These are phyloP conservation scores for Hippoglossus hippoglossus DNA, from an alignment of 2,797 vertebrate genomes.

Conservation along the genomic window DNA sequence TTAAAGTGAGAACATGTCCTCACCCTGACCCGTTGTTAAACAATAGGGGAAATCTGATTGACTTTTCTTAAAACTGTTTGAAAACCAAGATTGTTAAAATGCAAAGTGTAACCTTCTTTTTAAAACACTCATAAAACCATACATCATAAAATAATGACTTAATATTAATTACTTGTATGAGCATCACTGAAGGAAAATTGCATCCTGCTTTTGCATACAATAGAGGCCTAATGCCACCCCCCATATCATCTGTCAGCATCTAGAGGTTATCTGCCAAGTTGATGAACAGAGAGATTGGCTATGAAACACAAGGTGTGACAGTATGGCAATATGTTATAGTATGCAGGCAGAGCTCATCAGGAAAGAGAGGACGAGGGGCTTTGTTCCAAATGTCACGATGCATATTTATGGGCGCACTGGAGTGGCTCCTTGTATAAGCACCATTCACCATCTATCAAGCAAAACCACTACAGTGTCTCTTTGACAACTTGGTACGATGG, in stretches of 20 bases:
- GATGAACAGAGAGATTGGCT: slow-evolving; percentile 85
- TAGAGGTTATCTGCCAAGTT: slow-evolving; percentile 83
- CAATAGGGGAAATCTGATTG: slow-evolving; percentile 32
- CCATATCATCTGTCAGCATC: slow-evolving; percentile 82
- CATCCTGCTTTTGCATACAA: slow-evolving; percentile 69
- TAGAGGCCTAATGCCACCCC: slow-evolving; percentile 65
- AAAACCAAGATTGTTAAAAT: slow-evolving; percentile 20
- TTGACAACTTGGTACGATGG: slow-evolving; percentile 77
- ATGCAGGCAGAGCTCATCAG: slow-evolving; percentile 85
- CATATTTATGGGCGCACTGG: slow-evolving; percentile 88
- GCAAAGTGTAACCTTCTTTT: slow-evolving; percentile 10
- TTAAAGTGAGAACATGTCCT: slow-evolving; percentile 38
- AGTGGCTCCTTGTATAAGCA: slow-evolving; percentile 86
- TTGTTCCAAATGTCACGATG: slow-evolving; percentile 91
- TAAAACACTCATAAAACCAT: slow-evolving; percentile 39
- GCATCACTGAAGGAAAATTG: slow-evolving; percentile 56
- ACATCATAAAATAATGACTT: slow-evolving; percentile 51
- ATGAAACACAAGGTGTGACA: slow-evolving; percentile 86
- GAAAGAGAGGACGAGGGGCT: slow-evolving; percentile 86
- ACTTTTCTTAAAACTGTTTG: slow-evolving; percentile 33
- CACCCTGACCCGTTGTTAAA: slow-evolving; percentile 50
- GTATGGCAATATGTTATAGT: slow-evolving; percentile 86
- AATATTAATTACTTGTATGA: slow-evolving; percentile 68
- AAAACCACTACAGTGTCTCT: slow-evolving; percentile 80
- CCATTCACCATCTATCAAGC: slow-evolving; percentile 84